These are phyloP conservation scores for Tamias sibiricus DNA, from an alignment of 2,113 vertebrate species.

Conservation along the genomic window DNA sequence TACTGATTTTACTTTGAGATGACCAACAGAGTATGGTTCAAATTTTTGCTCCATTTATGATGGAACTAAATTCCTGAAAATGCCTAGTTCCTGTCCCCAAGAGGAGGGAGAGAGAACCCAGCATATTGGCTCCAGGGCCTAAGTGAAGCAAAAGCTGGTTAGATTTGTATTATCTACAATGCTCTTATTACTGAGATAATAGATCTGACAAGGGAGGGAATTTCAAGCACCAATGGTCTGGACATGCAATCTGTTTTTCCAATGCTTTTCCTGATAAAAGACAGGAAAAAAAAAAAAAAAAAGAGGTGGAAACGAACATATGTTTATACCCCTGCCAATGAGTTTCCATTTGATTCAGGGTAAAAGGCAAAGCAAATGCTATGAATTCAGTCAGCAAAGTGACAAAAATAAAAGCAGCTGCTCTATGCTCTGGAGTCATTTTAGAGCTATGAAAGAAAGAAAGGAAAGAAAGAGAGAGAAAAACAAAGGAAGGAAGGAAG, in stretches of 20 bases:
- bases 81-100: background rate
- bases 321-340: constrained; percentile 61
- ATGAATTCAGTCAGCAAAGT: background rate
- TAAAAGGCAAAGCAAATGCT: constrained; percentile 43
- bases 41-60: background rate
- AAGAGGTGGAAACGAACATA: background rate
- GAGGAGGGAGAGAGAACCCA: background rate
- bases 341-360: constrained; percentile 50
- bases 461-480: background rate
- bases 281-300: background rate
- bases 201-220: constrained; percentile 28
- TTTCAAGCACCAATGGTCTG: constrained; percentile 38
- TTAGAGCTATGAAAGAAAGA: background rate
- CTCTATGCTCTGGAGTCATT: background rate
- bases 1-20: background rate
- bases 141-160: constrained; percentile 68
- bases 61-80: background rate
- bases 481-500: background rate
- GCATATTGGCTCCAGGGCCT: background rate
- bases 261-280: constrained; percentile 49
- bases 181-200: constrained; percentile 80
- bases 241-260: constrained; percentile 70
- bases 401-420: constrained; percentile 27
- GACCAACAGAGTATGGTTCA: background rate
- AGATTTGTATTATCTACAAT: constrained; percentile 82